Percentiles rank a stretch among this genome's conserved stretches.
Evolutionary conservation across 2,888 invertebrate species (phyloP).

Genomic region (Chloromyia formosa): DNA sequence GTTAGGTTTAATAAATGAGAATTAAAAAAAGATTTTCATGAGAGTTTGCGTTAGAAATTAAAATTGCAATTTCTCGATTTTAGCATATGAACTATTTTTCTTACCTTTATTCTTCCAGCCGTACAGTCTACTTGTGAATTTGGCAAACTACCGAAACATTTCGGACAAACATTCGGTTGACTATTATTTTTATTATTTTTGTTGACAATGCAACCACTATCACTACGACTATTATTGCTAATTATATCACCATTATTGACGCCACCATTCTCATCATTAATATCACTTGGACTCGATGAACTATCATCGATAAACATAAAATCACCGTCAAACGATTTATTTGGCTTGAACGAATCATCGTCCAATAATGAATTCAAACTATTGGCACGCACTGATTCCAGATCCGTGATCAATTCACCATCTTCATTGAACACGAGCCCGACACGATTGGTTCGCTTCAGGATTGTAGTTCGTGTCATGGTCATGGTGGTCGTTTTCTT

Average conservation of each 20-base stretch:
- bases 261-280: conserved; percentile 51
- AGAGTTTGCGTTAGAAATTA: too few species aligned
- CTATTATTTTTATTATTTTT: conserved; percentile 23
- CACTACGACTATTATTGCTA: conserved; percentile 47
- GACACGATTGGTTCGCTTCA: conserved; percentile 54
- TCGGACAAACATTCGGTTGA: conserved; percentile 41
- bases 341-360: conserved; percentile 33
- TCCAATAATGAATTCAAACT: conserved; percentile 61
- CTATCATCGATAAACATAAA: conserved; percentile 61
- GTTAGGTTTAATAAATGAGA: too few species aligned
- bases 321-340: conserved; percentile 53
- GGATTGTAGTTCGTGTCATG: conserved; percentile 56
- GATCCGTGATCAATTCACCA: conserved; percentile 50
- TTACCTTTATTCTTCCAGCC: conserved; percentile 35
- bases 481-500: conserved; percentile 58
- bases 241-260: conserved; percentile 33
- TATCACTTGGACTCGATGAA: conserved; percentile 60
- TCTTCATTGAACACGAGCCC: conserved; percentile 55
- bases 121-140: conserved; percentile 42
- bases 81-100: too few species aligned
- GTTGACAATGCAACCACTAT: background rate
- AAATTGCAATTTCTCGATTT: background rate
- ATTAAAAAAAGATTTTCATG: too few species aligned
- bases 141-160: conserved; percentile 45
- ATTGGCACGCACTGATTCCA: conserved; percentile 56